These are phyloP conservation scores for Thyatira batis DNA, from an alignment of 2,888 invertebrate species.

Conservation along the genomic window DNA sequence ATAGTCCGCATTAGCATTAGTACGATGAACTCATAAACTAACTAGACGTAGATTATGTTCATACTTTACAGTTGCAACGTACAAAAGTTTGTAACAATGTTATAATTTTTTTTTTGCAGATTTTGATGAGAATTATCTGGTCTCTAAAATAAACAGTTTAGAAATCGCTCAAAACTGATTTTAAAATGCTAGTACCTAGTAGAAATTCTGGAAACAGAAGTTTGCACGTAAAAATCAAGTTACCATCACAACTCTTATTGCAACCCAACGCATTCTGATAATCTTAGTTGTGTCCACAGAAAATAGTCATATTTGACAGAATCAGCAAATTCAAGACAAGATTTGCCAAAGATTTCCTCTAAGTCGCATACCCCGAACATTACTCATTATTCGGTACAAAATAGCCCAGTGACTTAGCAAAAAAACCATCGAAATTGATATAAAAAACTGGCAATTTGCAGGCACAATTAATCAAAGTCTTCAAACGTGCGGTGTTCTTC, in stretches of 20 bases:
- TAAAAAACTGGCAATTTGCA: slow-evolving; percentile 20
- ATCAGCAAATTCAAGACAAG: no score
- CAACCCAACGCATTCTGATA: no score
- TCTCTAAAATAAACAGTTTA: no score
- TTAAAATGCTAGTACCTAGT: no score
- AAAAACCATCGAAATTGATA: not conserved
- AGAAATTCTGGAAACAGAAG: no score
- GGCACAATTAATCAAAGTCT: slow-evolving; percentile 37
- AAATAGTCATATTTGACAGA: no score
- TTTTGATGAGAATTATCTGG: no score
- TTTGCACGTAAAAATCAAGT: no score
- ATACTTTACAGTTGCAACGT: not conserved
- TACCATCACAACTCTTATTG: no score
- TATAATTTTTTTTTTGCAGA: no score
- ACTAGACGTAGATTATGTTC: not conserved
- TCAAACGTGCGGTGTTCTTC: slow-evolving; percentile 24
- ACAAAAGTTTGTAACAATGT: not conserved
- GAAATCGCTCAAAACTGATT: no score
- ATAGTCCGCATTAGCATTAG: not conserved
- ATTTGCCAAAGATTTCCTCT: not conserved
- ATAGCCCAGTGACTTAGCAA: not conserved
- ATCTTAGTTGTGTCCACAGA: no score
- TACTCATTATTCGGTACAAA: not conserved
- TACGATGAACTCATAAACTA: not conserved
- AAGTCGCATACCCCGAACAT: not conserved